Conservation (phyloP, 2,797 vertebrate genomes). For the Pogoniulus pusillus region DNA sequence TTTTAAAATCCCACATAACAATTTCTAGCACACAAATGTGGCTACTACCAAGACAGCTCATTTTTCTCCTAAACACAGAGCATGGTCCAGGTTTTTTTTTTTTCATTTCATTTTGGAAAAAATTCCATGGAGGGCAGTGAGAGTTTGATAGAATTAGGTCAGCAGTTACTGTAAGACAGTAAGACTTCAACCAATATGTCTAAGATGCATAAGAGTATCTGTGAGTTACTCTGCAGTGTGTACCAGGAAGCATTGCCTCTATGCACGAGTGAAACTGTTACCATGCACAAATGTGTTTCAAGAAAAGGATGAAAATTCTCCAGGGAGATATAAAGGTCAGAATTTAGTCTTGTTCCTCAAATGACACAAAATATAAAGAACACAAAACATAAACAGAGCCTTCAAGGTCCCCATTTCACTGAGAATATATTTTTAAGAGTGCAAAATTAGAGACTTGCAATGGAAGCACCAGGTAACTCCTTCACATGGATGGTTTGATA, state of each 20-base stretch:
- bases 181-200: not conserved
- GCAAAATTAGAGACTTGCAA: not conserved
- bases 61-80: constrained; percentile 26
- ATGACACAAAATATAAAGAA: not conserved
- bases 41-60: constrained; percentile 37
- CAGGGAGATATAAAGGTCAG: not conserved
- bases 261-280: fast-evolving
- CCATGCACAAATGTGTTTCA: not conserved
- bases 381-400: not conserved
- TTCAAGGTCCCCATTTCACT: not conserved
- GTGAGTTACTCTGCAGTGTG: not conserved
- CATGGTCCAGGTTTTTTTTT: not conserved
- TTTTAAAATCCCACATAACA: constrained; percentile 37
- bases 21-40: constrained; percentile 34
- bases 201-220: not conserved
- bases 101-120: not conserved
- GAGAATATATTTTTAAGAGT: not conserved
- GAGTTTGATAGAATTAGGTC: not conserved
- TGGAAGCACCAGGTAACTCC: not conserved
- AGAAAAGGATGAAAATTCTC: not conserved
- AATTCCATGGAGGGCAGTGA: not conserved
- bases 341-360: not conserved
- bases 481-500: not conserved
- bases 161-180: not conserved
- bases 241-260: not conserved